Base-by-base conservation (phyloP, 2,113 vertebrate genomes). In the Thalassarche chlororhynchos region DNA sequence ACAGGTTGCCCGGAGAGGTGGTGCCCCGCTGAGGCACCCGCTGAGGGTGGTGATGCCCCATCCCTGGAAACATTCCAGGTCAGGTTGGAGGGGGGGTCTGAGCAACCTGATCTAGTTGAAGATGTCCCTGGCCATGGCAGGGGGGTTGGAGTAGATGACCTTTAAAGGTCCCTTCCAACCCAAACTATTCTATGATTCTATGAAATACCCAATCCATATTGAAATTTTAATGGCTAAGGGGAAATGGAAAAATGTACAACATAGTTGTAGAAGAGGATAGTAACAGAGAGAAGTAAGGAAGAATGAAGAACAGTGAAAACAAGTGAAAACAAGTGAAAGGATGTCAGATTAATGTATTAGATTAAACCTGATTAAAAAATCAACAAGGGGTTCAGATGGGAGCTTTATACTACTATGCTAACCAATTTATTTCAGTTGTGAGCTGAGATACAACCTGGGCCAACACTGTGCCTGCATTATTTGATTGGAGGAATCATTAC, bases 341-440 rank as follows among this genome's bases (percentile, higher is more conserved):
- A 51, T 95, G 55, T 93, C 57, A 89, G 49, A 20, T 70, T 36
- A 88, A 93, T 42, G 78, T 25, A 91, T 82, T 88, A 89, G 69
- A 94, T 96, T 89, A 93, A 91, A 61, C 96, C 52, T 77, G 44
- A 76, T 87, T 40, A 81, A 81, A 87, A 91, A 84, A 87, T 79
- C 71, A 81, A 84, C 75, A 55, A 24, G 19, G 23, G 69, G 66
- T 72, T 89, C 52, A 89, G 36, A n/a, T 44, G 23, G 32, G n/a
- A 77, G 28, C 36, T 86, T 82, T 57, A n/a, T 17, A 68, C 19
- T 44, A 16, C 25, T 21, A 17, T 51, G 42, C 51, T 84, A 91
- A 89, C n/a, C 24, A 10, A 62, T 57, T 74, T 29, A 75, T 87
- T 93, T 79, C 82, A 92, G 88, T 72, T 81, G 44, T 52, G 66